Base-by-base conservation (phyloP, 2,113 vertebrate species). In the Brachyhypopomus gauderio region DNA sequence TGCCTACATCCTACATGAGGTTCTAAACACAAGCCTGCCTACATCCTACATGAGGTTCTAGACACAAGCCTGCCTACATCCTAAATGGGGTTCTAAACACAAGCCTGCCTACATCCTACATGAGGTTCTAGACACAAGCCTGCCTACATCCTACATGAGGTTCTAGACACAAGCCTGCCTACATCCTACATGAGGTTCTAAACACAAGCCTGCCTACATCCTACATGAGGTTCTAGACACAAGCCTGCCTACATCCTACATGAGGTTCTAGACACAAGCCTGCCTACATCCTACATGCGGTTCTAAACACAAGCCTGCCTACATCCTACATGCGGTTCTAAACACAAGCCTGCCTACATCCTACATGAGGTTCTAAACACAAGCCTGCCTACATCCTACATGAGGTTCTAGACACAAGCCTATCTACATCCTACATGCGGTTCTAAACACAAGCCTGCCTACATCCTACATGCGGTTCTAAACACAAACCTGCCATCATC, bases 1-100 rank as follows among this genome's bases (percentile, higher is more conserved):
- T 77, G 62, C 52, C 14, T 48, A 77, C 27, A 52, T 67, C 75
- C 20, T 19, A 16, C 76, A 36, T 56, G 14, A n/a, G 38, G 75
- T 69, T 69, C 27, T 56, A 30, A 3, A 30, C 30, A 30, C 30
- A 30, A 30, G 30, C 30, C n/a, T n/a, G n/a, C n/a, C n/a, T n/a
- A n/a, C n/a, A n/a, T n/a, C n/a, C n/a, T n/a, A n/a, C n/a, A n/a
- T n/a, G n/a, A n/a, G n/a, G n/a, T 59, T 70, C 34, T 41, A 20
- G 36, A 58, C 27, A 69, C 41, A 77, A 7, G 5, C 36, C 25
- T 77, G 62, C 52, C 14, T 48, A 77, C 27, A 52, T 67, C 75
- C 20, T 22, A 27, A 63, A 36, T 56, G 14, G 14, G 38, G 75
- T 69, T 69, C 27, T 56, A 20, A 34, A 58, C 27, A 69, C 41